phyloP scores from a whole-genome alignment of 2,888 invertebrate species.

The Nematopogon swammerdamellus region DNA sequence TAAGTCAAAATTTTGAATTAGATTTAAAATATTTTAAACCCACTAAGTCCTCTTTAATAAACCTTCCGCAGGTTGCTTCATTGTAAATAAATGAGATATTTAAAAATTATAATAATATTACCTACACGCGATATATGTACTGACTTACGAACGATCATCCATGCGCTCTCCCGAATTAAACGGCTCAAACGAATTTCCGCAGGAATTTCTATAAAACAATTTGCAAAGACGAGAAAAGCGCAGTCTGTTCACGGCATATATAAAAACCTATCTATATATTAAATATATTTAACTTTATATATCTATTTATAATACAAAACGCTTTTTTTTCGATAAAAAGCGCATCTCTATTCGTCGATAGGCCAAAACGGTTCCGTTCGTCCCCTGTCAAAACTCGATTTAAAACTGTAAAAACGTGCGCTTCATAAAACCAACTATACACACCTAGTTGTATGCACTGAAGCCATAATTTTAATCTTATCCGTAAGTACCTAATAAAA shows the following conservation, averaged over 20 bases:
- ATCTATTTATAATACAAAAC: conserved; percentile 5
- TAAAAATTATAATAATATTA: not conserved
- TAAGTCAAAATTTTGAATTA: too few relatives aligned
- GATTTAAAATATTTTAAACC: too few relatives aligned
- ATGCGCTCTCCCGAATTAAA: too few relatives aligned
- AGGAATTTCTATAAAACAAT: not conserved
- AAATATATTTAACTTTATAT: conserved; percentile 28
- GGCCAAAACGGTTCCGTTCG: too few relatives aligned
- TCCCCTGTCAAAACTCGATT: too few relatives aligned
- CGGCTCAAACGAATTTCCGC: conserved; percentile 7
- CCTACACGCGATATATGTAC: not conserved
- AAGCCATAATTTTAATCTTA: too few relatives aligned
- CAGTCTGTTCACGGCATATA: conserved; percentile 4
- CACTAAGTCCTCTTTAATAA: too few relatives aligned
- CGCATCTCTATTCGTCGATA: not conserved
- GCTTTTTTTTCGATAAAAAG: not conserved
- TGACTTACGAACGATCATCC: too few relatives aligned
- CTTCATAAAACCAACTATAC: too few relatives aligned
- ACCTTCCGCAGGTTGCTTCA: not conserved
- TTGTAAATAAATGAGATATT: not conserved
- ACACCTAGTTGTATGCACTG: too few relatives aligned
- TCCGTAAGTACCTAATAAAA: too few relatives aligned
- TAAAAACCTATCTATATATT: conserved; percentile 28
- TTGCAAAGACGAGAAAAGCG: conserved; percentile 11
- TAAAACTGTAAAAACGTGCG: too few relatives aligned